These are phyloP conservation scores for Sebastes matsubarae DNA, from an alignment of 2,797 vertebrate species.

Conservation along the genomic window DNA sequence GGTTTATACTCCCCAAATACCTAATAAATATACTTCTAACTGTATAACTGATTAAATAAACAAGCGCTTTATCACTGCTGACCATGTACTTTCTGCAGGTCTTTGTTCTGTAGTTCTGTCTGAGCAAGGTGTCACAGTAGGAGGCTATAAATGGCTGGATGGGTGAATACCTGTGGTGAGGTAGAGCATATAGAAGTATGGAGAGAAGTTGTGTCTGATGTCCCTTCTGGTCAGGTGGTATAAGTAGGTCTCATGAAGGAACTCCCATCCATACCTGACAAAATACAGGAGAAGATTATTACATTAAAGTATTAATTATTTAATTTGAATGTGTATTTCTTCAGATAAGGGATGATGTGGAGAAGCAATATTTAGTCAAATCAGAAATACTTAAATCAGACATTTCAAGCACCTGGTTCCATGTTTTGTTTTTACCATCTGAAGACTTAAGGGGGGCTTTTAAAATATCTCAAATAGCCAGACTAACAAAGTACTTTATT, in stretches of 20 bases:
- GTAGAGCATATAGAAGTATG: constrained; percentile 97
- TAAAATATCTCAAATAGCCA: neutral
- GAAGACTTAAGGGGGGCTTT: neutral
- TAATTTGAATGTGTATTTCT: neutral
- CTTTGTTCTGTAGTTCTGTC: neutral
- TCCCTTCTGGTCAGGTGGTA: constrained; percentile 94
- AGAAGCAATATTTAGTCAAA: neutral
- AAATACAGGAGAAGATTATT: neutral
- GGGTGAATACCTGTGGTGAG: constrained; percentile 80
- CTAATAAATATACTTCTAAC: neutral
- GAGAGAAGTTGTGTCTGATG: constrained; percentile 95
- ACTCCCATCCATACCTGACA: constrained; percentile 90
- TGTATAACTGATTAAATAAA: neutral
- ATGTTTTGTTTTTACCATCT: neutral
- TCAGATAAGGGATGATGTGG: neutral
- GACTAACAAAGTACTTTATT: neutral
- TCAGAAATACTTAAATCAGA: neutral
- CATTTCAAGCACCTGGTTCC: neutral
- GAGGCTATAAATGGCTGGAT: neutral
- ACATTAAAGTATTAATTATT: no score
- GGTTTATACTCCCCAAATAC: neutral
- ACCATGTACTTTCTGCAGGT: neutral
- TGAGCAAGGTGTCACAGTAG: neutral
- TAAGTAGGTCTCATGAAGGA: constrained; percentile 92
- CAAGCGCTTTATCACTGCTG: neutral